phyloP scores from a whole-genome alignment of 1,140 invertebrate genomes.

The Neodiprion fabricii region DNA sequence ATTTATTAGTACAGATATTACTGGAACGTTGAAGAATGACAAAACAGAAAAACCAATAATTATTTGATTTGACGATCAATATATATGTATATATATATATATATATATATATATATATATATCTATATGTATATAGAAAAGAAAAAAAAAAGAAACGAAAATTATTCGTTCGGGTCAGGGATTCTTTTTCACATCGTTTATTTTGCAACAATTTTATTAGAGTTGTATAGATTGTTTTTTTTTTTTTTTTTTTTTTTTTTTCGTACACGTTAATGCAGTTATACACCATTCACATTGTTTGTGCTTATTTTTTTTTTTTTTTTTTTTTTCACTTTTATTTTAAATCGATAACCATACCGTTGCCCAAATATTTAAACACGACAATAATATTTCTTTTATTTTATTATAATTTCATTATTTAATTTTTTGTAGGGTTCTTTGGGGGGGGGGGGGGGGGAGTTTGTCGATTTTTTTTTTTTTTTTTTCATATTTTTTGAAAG shows the following conservation, averaged over 20 bases:
- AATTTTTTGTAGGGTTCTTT: too few relatives aligned
- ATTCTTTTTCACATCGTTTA: slow-evolving; percentile 10
- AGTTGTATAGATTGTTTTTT: slow-evolving; percentile 9
- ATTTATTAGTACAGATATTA: too few relatives aligned
- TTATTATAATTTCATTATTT: too few relatives aligned
- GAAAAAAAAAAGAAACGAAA: neutral
- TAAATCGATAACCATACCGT: too few relatives aligned
- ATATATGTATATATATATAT: neutral
- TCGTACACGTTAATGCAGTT: neutral
- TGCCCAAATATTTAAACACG: too few relatives aligned
- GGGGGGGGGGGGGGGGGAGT: too few relatives aligned
- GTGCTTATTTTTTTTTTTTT: neutral
- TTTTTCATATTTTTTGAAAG: too few relatives aligned
- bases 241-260: neutral
- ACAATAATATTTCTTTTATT: too few relatives aligned
- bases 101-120: neutral
- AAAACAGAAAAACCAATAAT: too few relatives aligned
- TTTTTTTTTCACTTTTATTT: slow-evolving; percentile 1
- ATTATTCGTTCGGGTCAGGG: neutral
- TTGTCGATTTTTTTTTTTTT: too few relatives aligned
- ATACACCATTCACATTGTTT: neutral
- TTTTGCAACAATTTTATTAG: slow-evolving; percentile 20
- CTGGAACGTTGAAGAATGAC: too few relatives aligned
- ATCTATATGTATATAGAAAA: neutral
- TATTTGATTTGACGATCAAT: too few relatives aligned